These are phyloP conservation scores for Polypedilum pembai DNA, from an alignment of 1,140 invertebrate species.

Conservation along the genomic window DNA sequence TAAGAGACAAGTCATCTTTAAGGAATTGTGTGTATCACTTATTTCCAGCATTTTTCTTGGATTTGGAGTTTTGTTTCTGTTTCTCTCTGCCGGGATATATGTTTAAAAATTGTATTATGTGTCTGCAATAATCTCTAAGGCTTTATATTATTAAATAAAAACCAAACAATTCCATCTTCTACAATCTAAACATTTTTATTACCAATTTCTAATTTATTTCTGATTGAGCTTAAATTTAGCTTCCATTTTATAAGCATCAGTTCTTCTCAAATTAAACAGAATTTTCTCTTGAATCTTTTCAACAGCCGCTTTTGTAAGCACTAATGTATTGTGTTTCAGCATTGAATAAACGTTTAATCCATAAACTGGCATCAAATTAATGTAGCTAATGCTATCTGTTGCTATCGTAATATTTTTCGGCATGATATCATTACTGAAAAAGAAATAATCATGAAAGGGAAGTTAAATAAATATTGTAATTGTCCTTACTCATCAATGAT, in stretches of 20 bases:
- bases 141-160: neutral
- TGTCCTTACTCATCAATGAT: constrained; percentile 88
- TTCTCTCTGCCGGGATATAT: neutral
- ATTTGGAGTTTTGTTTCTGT: neutral
- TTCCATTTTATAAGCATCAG: constrained; percentile 46
- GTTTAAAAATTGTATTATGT: constrained; percentile 1
- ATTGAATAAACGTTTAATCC: constrained; percentile 82
- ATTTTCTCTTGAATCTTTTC: constrained; percentile 81
- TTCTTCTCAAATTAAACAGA: constrained; percentile 65
- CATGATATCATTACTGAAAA: constrained; percentile 73
- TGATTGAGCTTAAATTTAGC: constrained; percentile 50
- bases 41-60: neutral
- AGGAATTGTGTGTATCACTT: neutral
- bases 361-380: constrained; percentile 95
- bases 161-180: neutral
- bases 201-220: neutral
- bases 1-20: neutral
- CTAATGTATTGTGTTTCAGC: constrained; percentile 91
- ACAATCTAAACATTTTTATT: neutral
- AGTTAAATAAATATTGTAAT: constrained; percentile 34
- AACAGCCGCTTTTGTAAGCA: constrained; percentile 78
- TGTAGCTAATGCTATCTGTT: constrained; percentile 62
- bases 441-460: neutral
- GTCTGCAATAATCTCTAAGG: constrained; percentile 1
- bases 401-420: constrained; percentile 79